Conservation (phyloP, 2,888 invertebrate species). For the Periphyllus acericola region DNA sequence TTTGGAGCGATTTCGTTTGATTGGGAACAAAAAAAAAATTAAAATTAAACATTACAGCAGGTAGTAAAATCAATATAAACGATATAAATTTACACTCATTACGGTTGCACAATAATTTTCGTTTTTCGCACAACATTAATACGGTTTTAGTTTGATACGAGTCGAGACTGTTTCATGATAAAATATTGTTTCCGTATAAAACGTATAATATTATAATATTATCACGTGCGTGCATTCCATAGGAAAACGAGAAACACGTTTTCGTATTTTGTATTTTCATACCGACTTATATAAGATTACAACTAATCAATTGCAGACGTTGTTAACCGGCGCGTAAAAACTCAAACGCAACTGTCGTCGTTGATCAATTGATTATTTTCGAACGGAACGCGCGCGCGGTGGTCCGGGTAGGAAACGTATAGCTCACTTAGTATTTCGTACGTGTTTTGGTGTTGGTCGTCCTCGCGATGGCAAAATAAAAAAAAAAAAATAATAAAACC, state of each 20-base stretch:
- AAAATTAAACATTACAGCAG: too few relatives aligned
- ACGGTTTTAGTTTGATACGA: too few relatives aligned
- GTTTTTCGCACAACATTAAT: not conserved
- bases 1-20: not conserved
- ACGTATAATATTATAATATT: too few relatives aligned
- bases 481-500: slow-evolving; percentile 14
- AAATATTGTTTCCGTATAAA: too few relatives aligned
- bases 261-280: not conserved
- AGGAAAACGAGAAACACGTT: too few relatives aligned
- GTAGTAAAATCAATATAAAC: not conserved
- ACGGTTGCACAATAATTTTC: not conserved
- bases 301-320: not conserved
- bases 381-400: not conserved
- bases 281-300: not conserved
- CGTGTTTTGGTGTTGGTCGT: slow-evolving; percentile 21
- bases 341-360: not conserved
- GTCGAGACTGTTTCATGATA: too few relatives aligned
- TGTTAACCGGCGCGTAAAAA: not conserved
- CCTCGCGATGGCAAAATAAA: not conserved
- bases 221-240: too few relatives aligned
- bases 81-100: not conserved
- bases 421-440: slow-evolving; percentile 38
- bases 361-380: slow-evolving; percentile 18
- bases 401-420: not conserved
- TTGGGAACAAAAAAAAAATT: not conserved